phyloP scores from a whole-genome alignment of 2,113 vertebrate genomes.

The Pangasianodon hypophthalmus region DNA sequence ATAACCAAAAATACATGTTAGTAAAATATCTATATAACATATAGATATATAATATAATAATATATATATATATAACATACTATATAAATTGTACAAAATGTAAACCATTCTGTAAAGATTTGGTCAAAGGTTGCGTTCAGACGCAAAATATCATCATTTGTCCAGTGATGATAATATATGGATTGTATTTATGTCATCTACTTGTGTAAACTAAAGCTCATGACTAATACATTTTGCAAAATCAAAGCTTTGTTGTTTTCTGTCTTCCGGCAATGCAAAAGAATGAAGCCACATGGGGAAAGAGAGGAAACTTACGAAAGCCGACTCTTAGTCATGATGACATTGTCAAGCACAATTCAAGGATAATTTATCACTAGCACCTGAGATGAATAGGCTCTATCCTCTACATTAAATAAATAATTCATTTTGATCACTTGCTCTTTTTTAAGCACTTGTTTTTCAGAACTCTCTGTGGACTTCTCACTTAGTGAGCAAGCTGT shows the following conservation, averaged over 20 bases:
- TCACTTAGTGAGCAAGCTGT: slow-evolving; percentile 29
- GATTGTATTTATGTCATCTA: neutral
- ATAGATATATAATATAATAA: no score
- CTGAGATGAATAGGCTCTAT: slow-evolving; percentile 40
- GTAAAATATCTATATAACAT: no score
- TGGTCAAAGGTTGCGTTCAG: neutral
- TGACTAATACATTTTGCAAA: neutral
- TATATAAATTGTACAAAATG: neutral
- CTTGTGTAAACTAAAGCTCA: neutral
- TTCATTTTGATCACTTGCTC: slow-evolving; percentile 40
- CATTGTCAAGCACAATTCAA: slow-evolving; percentile 47
- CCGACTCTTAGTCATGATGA: slow-evolving; percentile 37
- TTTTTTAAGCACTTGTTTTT: slow-evolving; percentile 20
- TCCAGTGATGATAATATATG: neutral
- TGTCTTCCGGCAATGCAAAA: neutral
- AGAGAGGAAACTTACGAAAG: neutral
- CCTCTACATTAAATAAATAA: slow-evolving; percentile 43
- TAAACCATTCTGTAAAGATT: neutral
- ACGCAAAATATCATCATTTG: neutral
- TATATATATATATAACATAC: neutral
- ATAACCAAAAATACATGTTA: neutral
- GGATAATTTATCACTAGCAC: slow-evolving; percentile 46
- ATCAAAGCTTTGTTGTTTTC: neutral
- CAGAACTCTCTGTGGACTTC: slow-evolving; percentile 10
- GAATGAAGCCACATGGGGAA: neutral